Base-by-base conservation (phyloP, 2,888 invertebrate genomes). In the Hyposoter didymator region DNA sequence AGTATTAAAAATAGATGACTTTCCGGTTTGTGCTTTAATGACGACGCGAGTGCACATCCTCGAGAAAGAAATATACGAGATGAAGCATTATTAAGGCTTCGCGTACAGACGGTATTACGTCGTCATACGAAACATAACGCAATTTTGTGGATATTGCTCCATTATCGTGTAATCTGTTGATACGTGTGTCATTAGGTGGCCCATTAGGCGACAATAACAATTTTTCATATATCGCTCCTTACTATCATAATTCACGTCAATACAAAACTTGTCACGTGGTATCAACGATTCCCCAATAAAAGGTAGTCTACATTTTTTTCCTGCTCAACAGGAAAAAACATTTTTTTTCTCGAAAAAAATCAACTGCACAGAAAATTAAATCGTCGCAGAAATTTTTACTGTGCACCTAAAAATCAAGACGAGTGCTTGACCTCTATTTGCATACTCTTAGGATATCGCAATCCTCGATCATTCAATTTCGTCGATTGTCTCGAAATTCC, bases 151-250 rank as follows among this genome's bases (percentile, higher is more conserved):
- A 22, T 59, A 28, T 59, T 59, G 59, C 28, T 59, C 59, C 59
- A 66, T 66, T 66, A 39, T 66, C 66, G 10, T 8, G 55, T 39
- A 66, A 66, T 66, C 45, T 74, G 43, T 59, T 28, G 59, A 14
- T 59, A 59, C 28, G 28, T 28, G 14, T 59, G 59, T 59, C 59
- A 59, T 72, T 32, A 72, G 72, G 35, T 19, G 10, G 35, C 55
- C 35, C n/a, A 72, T 72, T 45, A 43, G n/a, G 28, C 19, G 59
- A 62, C 75, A 75, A 75, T 64, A 28, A 62, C 32, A 14, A 14
- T n/a, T 62, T 59, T 59, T 28, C 14, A 59, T 59, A 28, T 39
- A 22, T 14, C 22, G 19, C 45, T 75, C 28, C 28, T 28, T 59
- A 59, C 4, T 59, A 28, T 59, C 59, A 14, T 59, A 12, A 59